A percentile compares a stretch with the other conserved stretches of the same genome.
These are phyloP conservation scores for Lepidurus apus DNA, from an alignment of 1,140 invertebrate genomes.

Conservation along the genomic window DNA sequence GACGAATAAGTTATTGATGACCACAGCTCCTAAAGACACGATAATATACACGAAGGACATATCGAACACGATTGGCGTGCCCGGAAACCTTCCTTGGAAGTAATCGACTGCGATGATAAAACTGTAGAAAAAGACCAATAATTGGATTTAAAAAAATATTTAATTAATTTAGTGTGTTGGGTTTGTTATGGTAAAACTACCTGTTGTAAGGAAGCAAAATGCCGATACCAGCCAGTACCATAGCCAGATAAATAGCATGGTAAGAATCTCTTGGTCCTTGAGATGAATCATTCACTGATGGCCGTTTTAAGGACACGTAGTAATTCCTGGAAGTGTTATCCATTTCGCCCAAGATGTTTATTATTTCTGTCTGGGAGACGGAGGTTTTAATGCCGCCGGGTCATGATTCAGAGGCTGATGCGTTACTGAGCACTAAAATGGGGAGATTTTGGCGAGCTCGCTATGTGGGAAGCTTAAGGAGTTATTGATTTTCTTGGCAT, in stretches of 20 bases:
- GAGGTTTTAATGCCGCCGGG: not conserved
- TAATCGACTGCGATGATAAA: conserved; percentile 87
- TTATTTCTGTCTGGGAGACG: not conserved
- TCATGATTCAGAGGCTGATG: no score
- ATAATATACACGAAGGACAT: conserved; percentile 86
- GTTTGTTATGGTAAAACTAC: conserved; percentile 45
- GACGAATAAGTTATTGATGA: conserved; percentile 77
- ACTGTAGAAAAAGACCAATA: conserved; percentile 50
- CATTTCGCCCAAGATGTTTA: not conserved
- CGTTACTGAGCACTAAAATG: no score
- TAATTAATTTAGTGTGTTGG: conserved; percentile 35
- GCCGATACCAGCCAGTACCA: conserved; percentile 78
- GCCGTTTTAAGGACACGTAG: conserved; percentile 4
- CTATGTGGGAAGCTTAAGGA: no score
- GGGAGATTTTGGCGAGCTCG: no score
- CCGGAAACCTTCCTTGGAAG: conserved; percentile 74
- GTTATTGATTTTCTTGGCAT: no score
- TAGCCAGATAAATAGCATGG: conserved; percentile 69
- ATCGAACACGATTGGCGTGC: conserved; percentile 79
- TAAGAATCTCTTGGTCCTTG: conserved; percentile 41
- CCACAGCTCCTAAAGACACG: conserved; percentile 75
- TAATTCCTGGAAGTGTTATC: conserved; percentile 6
- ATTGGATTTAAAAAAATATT: not conserved
- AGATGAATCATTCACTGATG: conserved; percentile 22
- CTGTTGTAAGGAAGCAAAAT: conserved; percentile 87